phyloP scores from a whole-genome alignment of 1,140 invertebrate genomes.

The Brachionus rubens region DNA sequence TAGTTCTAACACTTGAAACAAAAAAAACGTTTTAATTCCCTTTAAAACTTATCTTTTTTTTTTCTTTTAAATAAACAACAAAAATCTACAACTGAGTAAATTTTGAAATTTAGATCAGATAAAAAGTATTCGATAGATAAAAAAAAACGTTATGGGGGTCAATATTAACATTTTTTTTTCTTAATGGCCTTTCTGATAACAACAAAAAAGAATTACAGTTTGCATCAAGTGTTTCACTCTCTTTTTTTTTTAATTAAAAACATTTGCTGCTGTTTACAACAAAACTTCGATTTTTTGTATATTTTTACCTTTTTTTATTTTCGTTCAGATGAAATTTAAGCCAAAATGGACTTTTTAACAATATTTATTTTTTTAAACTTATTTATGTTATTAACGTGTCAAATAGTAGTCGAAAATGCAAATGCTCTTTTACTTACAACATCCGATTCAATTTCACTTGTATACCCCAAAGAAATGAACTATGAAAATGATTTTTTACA shows the following conservation, averaged over 20 bases:
- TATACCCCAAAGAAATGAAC: conserved; percentile 45
- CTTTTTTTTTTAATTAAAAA: conserved; percentile 12
- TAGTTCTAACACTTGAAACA: no score
- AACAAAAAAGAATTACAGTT: conserved; percentile 21
- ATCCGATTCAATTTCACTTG: neutral
- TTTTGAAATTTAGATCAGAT: no score
- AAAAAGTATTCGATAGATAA: conserved; percentile 26
- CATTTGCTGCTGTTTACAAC: conserved; percentile 35
- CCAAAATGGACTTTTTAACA: conserved; percentile 1
- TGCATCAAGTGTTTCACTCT: conserved; percentile 23
- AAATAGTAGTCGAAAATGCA: conserved; percentile 4
- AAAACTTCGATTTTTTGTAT: neutral
- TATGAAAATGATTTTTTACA: conserved; percentile 45
- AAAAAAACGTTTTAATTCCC: neutral
- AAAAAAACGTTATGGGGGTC: conserved; percentile 30
- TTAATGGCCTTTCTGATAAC: neutral
- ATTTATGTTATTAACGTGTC: neutral
- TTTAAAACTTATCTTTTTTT: neutral
- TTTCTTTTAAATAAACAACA: conserved; percentile 21
- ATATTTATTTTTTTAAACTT: neutral
- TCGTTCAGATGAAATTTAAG: neutral
- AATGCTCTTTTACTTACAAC: conserved; percentile 27
- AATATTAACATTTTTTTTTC: conserved; percentile 17
- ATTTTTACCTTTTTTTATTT: neutral
- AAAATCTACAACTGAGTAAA: conserved; percentile 37